Evolutionary conservation across 2,797 vertebrate species (phyloP).

Genomic region (Pipistrellus nathusii): DNA sequence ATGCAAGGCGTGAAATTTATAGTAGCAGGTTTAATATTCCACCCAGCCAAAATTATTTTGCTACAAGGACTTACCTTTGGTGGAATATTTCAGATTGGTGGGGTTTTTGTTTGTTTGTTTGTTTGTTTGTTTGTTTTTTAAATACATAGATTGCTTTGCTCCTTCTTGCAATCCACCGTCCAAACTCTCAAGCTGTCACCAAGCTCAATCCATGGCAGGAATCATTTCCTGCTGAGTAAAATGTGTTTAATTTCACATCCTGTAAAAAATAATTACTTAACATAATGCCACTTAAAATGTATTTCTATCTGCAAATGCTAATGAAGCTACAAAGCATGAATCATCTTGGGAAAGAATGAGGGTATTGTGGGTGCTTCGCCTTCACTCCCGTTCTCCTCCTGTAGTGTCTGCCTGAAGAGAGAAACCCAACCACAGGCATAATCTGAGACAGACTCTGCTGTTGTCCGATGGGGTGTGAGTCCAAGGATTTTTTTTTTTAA

Average conservation of each 20-base stretch:
- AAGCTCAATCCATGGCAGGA: slow-evolving; percentile 85
- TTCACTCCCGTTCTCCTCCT: slow-evolving; percentile 18
- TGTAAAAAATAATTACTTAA: slow-evolving; percentile 90
- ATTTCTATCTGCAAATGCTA: slow-evolving; percentile 88
- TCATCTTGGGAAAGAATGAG: slow-evolving; percentile 76
- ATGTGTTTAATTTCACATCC: slow-evolving; percentile 90
- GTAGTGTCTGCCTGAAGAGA: slow-evolving; percentile 47
- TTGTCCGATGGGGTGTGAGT: not conserved
- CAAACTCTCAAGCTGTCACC: slow-evolving; percentile 87
- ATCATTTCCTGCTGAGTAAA: slow-evolving; percentile 90
- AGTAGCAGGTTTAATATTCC: slow-evolving; percentile 92
- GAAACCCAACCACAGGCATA: not conserved
- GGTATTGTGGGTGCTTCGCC: slow-evolving; percentile 43
- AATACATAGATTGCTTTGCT: slow-evolving; percentile 54
- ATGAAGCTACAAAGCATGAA: slow-evolving; percentile 84
- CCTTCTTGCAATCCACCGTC: slow-evolving; percentile 67
- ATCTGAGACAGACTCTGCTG: not conserved
- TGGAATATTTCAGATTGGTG: slow-evolving; percentile 79
- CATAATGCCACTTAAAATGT: slow-evolving; percentile 90
- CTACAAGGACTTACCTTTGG: slow-evolving; percentile 90
- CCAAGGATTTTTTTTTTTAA: not conserved
- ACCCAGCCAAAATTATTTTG: slow-evolving; percentile 88
- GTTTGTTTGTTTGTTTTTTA: not conserved
- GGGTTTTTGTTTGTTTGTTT: not conserved
- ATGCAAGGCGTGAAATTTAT: slow-evolving; percentile 90